phyloP scores from a whole-genome alignment of 2,888 invertebrate genomes.

The Campoplex nolae region DNA sequence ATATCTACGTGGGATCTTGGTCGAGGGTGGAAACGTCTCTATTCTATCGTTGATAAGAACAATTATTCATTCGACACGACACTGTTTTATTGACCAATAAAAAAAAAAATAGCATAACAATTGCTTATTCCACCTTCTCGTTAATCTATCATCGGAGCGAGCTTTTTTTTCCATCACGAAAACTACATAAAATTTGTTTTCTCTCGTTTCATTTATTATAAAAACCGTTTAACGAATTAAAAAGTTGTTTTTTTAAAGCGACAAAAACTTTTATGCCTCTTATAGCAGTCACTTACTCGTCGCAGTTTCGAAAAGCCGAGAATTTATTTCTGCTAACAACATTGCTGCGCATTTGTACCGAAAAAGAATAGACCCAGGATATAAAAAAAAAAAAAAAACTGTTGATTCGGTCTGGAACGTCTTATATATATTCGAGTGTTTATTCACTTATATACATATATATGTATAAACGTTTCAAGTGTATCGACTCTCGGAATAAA shows the following conservation, averaged over 20 bases:
- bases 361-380: background rate
- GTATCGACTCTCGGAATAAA: background rate
- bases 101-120: background rate
- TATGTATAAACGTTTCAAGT: background rate
- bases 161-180: constrained; percentile 1
- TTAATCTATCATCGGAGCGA: background rate
- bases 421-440: background rate
- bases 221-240: background rate
- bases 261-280: background rate
- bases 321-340: background rate
- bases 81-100: background rate
- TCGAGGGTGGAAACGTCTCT: constrained; percentile 25
- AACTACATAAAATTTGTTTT: background rate
- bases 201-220: background rate
- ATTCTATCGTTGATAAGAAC: constrained; percentile 19
- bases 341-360: background rate
- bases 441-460: background rate
- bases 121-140: constrained; percentile 7
- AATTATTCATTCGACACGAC: constrained; percentile 36
- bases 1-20: background rate
- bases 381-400: background rate
- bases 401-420: background rate
- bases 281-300: too few species aligned
- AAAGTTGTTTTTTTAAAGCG: background rate
- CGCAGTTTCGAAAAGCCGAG: background rate